A percentile compares a stretch with the other conserved stretches of the same genome.
Conservation (phyloP, 2,113 vertebrate species). For the Mionectes macconnelli region DNA sequence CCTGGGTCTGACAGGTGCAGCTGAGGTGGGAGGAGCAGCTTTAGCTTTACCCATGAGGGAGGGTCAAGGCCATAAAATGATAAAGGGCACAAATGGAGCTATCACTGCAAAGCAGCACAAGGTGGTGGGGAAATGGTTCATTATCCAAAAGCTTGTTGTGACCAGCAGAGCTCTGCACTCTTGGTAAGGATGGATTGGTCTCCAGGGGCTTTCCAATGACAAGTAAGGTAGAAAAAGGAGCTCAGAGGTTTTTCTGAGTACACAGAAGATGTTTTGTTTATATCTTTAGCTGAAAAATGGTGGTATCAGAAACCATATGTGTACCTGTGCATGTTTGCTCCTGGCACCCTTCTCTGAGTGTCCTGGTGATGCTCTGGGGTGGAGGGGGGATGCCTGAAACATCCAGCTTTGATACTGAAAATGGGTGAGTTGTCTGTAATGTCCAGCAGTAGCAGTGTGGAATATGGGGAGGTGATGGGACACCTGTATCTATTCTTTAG, state of each 20-base stretch:
- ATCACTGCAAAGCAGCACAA: neutral
- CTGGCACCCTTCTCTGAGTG: neutral
- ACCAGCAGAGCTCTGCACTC: neutral
- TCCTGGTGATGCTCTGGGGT: neutral
- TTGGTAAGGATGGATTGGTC: neutral
- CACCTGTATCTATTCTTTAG: neutral
- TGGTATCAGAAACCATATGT: neutral
- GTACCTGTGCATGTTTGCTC: accelerated
- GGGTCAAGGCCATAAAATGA: neutral
- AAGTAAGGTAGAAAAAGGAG: neutral
- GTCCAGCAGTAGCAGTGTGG: neutral
- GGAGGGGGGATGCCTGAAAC: neutral
- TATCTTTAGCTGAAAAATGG: neutral
- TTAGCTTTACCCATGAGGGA: neutral
- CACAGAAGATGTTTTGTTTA: neutral
- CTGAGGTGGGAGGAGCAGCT: neutral
- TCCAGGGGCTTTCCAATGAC: neutral
- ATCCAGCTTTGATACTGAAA: neutral
- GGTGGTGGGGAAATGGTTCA: accelerated
- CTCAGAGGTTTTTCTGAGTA: neutral
- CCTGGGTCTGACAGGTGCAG: too few relatives aligned
- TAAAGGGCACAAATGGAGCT: neutral
- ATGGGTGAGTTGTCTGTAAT: neutral
- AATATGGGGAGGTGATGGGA: too few relatives aligned
- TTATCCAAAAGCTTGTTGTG: neutral